Conservation (phyloP, 2,113 vertebrate species). For the Oreochromis spilurus region DNA sequence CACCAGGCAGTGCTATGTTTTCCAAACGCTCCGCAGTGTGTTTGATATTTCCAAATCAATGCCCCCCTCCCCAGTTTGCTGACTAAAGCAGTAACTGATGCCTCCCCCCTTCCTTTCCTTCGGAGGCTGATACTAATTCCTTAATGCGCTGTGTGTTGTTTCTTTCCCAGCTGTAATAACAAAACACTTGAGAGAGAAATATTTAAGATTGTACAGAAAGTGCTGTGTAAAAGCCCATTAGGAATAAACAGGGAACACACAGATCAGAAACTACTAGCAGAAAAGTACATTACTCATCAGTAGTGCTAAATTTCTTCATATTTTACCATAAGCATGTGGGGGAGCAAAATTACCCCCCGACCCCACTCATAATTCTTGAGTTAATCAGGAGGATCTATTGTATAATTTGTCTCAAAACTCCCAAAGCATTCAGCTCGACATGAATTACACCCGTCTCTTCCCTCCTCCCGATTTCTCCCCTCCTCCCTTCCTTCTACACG, state of each 20-base stretch:
- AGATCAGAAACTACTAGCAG: neutral
- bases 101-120: neutral
- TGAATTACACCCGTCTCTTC: slow-evolving; percentile 14
- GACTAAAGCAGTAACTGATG: neutral
- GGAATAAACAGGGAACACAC: neutral
- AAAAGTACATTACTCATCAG: neutral
- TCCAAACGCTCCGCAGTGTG: slow-evolving; percentile 1
- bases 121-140: slow-evolving; percentile 27
- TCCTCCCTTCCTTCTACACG: accelerated
- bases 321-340: neutral
- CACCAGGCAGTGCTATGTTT: neutral
- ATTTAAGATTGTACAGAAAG: neutral
- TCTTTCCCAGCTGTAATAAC: slow-evolving; percentile 22
- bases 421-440: neutral
- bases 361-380: neutral
- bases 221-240: neutral
- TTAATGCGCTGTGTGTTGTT: slow-evolving; percentile 32
- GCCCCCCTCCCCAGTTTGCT: neutral
- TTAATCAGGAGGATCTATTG: slow-evolving; percentile 44
- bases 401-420: slow-evolving; percentile 42
- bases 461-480: neutral
- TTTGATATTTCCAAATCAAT: slow-evolving; percentile 32
- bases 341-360: neutral
- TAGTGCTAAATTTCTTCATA: neutral
- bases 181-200: slow-evolving; percentile 25